Evolutionary conservation across 2,113 vertebrate genomes (phyloP).

Genomic region (Neolamprologus longior): DNA sequence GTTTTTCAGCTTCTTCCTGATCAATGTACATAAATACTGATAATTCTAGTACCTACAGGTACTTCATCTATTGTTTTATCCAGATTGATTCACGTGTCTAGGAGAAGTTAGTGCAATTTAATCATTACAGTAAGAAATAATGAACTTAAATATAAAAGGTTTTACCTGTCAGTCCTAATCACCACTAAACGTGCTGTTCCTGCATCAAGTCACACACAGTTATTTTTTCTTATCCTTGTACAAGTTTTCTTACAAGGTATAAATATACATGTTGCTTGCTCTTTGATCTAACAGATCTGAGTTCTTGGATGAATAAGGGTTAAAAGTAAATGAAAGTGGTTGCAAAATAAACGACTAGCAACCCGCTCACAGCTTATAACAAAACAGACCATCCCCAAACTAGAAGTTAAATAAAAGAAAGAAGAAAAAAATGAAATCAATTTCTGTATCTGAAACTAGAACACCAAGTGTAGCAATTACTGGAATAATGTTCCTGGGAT

Average conservation of each 20-base stretch:
- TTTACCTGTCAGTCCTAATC: neutral
- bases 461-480: constrained; percentile 14
- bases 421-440: neutral
- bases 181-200: neutral
- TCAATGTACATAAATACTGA: neutral
- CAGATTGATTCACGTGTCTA: neutral
- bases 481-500: constrained; percentile 4
- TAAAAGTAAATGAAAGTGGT: neutral
- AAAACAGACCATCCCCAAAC: neutral
- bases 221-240: neutral
- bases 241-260: neutral
- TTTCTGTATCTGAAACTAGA: constrained; percentile 16
- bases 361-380: neutral
- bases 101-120: neutral
- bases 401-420: neutral
- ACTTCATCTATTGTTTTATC: neutral
- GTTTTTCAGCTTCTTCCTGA: neutral
- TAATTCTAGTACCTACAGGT: neutral
- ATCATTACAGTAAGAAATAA: neutral
- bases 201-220: neutral
- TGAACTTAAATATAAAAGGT: neutral
- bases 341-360: neutral
- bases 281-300: neutral
- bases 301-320: neutral
- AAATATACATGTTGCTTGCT: neutral